Base-by-base conservation (phyloP, 2,113 vertebrate genomes). In the Rhodinocichla rosea region DNA sequence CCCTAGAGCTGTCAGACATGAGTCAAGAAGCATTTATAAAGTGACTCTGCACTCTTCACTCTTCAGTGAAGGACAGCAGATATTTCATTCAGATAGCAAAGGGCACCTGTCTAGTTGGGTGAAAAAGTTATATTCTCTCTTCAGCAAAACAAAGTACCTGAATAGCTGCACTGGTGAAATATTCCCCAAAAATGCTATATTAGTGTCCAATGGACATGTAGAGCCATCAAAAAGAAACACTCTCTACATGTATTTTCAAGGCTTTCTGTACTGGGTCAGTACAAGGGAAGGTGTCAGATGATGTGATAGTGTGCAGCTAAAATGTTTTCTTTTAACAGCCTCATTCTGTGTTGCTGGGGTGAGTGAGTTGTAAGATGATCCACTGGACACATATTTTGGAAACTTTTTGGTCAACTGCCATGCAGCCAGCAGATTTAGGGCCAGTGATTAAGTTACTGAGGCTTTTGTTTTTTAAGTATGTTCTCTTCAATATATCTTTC, bases 1-100 rank as follows among this genome's bases (percentile, higher is more conserved):
- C 21, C 40, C 55, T 63, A 40, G 85, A 89, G 86, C 62, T 94
- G 68, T 59, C 50, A 91, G 42, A 67, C 88, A 74, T 97, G 96
- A 98, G 89, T 96, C 96, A 97, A 88, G 79, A 87, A 94, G 60
- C 65, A 77, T 63, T 96, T 95, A 87, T 28, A 62, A 96, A 94
- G 68, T 22, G 2, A 11, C 39, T 96, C 81, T 83, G 15, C 9
- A 9, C 55, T 87, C 67, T 83, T 23, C 10, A 11, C 52, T 87
- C 62, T 78, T 23, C 71, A 35, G 32, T 20, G 44, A 50, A 56
- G n/a, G 32, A 70, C 26, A 60, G 47, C 59, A 73, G 63, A 68
- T 27, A 45, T 33, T 68, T 63, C 23, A 20, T n/a, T 64, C 18
- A 30, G 39, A 87, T 89, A 93, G 42, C 59, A 92, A 92, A 85